Conservation (phyloP, 1,140 invertebrate genomes). For the Cryptotermes secundus region DNA sequence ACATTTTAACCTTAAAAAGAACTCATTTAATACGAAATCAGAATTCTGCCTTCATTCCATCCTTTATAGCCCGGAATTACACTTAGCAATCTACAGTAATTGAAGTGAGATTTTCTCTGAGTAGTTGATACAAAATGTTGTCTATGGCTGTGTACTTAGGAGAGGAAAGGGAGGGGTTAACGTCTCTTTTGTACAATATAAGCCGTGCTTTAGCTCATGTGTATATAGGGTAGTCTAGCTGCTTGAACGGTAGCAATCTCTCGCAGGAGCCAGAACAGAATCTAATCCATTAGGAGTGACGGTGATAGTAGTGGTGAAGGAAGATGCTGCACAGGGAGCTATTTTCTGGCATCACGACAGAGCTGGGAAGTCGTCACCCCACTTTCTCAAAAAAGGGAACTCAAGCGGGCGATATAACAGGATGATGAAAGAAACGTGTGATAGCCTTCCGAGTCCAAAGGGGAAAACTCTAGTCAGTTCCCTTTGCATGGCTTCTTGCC, state of each 20-base stretch:
- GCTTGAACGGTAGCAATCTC: constrained; percentile 2
- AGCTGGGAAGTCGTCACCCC: background rate
- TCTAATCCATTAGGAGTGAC: constrained; percentile 19
- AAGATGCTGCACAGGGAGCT: background rate
- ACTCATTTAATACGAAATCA: constrained; percentile 10
- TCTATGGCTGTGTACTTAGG: background rate
- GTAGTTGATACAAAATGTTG: constrained; percentile 19
- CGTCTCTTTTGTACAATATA: constrained; percentile 7
- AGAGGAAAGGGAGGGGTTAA: background rate
- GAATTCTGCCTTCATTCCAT: background rate
- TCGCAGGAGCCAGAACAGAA: background rate
- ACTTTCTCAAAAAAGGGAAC: background rate
- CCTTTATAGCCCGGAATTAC: background rate
- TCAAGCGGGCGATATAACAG: background rate
- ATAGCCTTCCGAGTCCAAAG: background rate
- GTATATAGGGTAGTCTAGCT: background rate
- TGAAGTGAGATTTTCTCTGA: constrained; percentile 8
- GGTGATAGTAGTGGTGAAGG: background rate
- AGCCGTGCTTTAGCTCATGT: background rate
- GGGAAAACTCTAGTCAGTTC: background rate
- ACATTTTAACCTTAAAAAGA: background rate
- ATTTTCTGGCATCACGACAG: background rate
- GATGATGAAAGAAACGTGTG: background rate
- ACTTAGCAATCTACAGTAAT: constrained; percentile 1
- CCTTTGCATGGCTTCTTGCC: too few relatives aligned